Base-by-base conservation (phyloP, 2,888 invertebrate species). In the Liodrosophila aerea region DNA sequence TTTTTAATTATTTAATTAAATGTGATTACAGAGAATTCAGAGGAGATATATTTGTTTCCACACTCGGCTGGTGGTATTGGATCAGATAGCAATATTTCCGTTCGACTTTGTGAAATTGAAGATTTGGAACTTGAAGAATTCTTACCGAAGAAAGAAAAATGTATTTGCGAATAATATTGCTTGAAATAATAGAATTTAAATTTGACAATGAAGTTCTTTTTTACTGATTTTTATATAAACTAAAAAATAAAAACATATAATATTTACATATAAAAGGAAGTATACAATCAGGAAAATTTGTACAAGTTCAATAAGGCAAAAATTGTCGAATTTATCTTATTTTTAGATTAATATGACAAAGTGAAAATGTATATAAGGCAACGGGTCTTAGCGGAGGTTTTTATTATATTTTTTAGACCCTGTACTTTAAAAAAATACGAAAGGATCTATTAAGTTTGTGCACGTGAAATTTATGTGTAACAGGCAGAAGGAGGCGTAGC, bases 81-180 rank as follows among this genome's bases (percentile, higher is more conserved):
- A 66, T 96, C 96, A 80, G 94, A 94, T 89, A 96, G 97, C 90
- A 96, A 96, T 91, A 92, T 96, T 76, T 97, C 97, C 49, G 94
- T 95, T 49, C 94, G 94, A 89, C 92, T 97, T 69, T 97, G 97
- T 92, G 97, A 97, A 92, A 96, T 98, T 87, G 97, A 97, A 90
- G 96, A 96, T 90, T 95, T 95, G 40, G 96, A 96, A 88, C 93
- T 92, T 85, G 95, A 95, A 90, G 89, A 90, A 64, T 88, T 88
- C 62, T 76, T 87, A 52, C 88, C 87, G 27, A 62, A 58, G 39
- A 63, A 63, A 34, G 63, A 53, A 31, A 62, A 64, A 66, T 58
- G 64, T 56, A 63, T 54, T 71, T 66, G 49, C 76, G 71, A 86
- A 70, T 81, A 62, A 84, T 64, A 71, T 58, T 60, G 61, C 66